These are phyloP conservation scores for Cyanocitta stelleri DNA, from an alignment of 2,113 vertebrate species.

Conservation along the genomic window DNA sequence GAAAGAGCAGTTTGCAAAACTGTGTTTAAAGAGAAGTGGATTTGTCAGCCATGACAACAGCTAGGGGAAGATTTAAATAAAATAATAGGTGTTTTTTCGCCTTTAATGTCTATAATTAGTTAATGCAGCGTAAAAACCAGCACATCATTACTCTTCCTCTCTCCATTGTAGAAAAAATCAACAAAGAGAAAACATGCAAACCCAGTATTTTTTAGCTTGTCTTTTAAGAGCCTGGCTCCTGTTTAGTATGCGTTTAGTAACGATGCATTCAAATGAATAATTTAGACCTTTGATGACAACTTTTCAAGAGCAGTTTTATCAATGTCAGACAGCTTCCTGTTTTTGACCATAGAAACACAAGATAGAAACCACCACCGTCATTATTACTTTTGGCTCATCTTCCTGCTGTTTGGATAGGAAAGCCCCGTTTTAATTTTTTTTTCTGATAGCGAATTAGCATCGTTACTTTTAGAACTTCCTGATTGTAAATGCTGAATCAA, in stretches of 20 bases:
- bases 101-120: slow-evolving; percentile 30
- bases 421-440: background rate
- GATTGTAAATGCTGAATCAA: background rate
- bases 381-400: slow-evolving; percentile 10
- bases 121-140: background rate
- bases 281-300: slow-evolving; percentile 9
- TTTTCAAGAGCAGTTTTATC: slow-evolving; percentile 37
- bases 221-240: background rate
- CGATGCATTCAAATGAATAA: background rate
- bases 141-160: background rate
- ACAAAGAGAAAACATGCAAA: background rate
- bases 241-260: background rate
- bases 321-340: slow-evolving; percentile 6
- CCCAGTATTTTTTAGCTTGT: background rate
- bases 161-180: background rate
- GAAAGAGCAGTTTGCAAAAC: background rate
- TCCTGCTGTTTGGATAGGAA: background rate
- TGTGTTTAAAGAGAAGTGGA: background rate
- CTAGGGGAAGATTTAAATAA: background rate
- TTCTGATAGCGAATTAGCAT: background rate
- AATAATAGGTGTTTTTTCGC: slow-evolving; percentile 8
- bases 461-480: background rate
- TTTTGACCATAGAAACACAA: background rate
- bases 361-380: background rate
- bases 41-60: slow-evolving; percentile 1